These are phyloP conservation scores for Hydrolagus affinis DNA, from an alignment of 2,113 vertebrate species.

Conservation along the genomic window DNA sequence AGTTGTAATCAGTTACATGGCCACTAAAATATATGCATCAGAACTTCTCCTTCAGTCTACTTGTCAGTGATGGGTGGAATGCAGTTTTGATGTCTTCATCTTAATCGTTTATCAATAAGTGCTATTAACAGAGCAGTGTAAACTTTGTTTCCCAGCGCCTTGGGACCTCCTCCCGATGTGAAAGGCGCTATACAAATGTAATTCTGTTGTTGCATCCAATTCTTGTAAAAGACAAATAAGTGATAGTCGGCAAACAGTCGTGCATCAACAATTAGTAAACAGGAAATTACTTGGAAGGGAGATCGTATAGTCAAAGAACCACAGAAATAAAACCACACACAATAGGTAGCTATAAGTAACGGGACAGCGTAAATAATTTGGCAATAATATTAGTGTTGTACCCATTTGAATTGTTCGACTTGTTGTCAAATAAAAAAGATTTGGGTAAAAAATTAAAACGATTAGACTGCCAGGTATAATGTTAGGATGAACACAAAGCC, in stretches of 20 bases:
- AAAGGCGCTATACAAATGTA: not conserved
- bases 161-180: too few relatives aligned
- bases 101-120: too few relatives aligned
- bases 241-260: constrained; percentile 48
- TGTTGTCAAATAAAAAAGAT: not conserved
- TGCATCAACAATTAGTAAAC: constrained; percentile 55
- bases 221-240: constrained; percentile 40
- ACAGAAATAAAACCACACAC: constrained; percentile 38
- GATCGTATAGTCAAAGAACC: constrained; percentile 47
- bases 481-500: not conserved
- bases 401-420: not conserved
- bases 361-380: not conserved
- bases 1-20: too few relatives aligned
- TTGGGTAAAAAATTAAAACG: not conserved
- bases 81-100: not conserved
- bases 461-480: too few relatives aligned
- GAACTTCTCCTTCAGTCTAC: not conserved
- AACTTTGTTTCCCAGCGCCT: too few relatives aligned
- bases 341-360: constrained; percentile 29
- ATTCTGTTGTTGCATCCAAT: not conserved
- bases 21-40: too few relatives aligned
- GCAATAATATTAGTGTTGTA: not conserved
- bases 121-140: too few relatives aligned
- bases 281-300: constrained; percentile 64
- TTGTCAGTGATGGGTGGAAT: not conserved